Base-by-base conservation (phyloP, 2,888 invertebrate species). In the Tipula lateralis region DNA sequence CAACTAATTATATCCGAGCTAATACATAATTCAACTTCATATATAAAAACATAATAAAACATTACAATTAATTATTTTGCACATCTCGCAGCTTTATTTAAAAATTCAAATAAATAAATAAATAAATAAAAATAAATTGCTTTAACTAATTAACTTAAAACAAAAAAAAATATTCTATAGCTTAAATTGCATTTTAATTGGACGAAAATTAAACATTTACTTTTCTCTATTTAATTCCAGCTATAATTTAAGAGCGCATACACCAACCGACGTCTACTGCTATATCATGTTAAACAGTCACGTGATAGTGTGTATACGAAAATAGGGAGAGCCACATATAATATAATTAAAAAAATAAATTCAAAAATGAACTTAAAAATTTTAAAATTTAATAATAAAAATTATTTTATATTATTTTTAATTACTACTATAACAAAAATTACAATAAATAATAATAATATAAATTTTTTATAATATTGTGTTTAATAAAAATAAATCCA, bases 301-400 rank as follows among this genome's bases (percentile, higher is more conserved):
- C 16, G 16, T 50, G 6, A 16, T 6, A 50, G 16, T 36, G 12
- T 12, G 16, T n/a, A 44, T 44, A 9, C 12, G 50, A 50, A 50
- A 50, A 66, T n/a, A 39, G n/a, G n/a, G n/a, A n/a, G n/a, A n/a
- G n/a, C n/a, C n/a, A 34, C n/a, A 39, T n/a, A 44, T n/a, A 44
- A n/a, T 44, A n/a, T 44, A 44, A 44, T 66, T 66, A 24, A 24
- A 19, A n/a, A n/a, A n/a, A n/a, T n/a, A n/a, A n/a, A 66, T 9
- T 24, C 66, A 66, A 66, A 66, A 66, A 66, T 66, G 66, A 66
- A 66, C 66, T 66, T 66, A 66, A 66, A 66, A 66, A 66, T 66
- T 66, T 66, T 66, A 66, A 66, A 66, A 24, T 66, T 66, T 66
- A 66, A 66, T 66, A 66, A 66, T 66, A 66, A 66, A 66, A 66